Evolutionary conservation across 2,797 vertebrate species (phyloP).

Genomic region (Choloepus didactylus): DNA sequence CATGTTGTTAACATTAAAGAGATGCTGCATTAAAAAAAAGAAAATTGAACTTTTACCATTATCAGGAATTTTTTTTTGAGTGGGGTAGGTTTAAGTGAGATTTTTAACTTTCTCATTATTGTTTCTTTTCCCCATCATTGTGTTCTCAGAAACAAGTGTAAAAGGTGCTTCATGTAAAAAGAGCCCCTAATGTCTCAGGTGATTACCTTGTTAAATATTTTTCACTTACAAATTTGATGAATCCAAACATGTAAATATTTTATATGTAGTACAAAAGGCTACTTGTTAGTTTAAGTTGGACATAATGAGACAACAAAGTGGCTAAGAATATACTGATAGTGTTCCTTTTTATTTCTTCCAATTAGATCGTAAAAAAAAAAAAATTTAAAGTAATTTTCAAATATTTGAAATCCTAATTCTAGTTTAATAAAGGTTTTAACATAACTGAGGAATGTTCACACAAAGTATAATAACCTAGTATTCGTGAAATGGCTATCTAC

Average conservation of each 20-base stretch:
- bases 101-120: background rate
- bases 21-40: background rate
- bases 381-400: background rate
- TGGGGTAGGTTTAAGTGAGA: background rate
- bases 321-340: background rate
- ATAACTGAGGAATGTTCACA: background rate
- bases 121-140: background rate
- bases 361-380: background rate
- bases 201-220: background rate
- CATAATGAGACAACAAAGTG: background rate
- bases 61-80: background rate
- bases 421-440: background rate
- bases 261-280: no score
- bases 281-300: background rate
- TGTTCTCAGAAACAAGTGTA: background rate
- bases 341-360: no score
- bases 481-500: background rate
- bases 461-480: background rate
- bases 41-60: background rate
- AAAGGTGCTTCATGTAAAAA: background rate
- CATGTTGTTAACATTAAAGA: background rate
- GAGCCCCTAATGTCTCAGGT: background rate
- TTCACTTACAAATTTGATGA: background rate
- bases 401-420: background rate
- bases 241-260: background rate